Evolutionary conservation across 2,888 invertebrate species (phyloP).

Genomic region (Arrhopalites spinosus): DNA sequence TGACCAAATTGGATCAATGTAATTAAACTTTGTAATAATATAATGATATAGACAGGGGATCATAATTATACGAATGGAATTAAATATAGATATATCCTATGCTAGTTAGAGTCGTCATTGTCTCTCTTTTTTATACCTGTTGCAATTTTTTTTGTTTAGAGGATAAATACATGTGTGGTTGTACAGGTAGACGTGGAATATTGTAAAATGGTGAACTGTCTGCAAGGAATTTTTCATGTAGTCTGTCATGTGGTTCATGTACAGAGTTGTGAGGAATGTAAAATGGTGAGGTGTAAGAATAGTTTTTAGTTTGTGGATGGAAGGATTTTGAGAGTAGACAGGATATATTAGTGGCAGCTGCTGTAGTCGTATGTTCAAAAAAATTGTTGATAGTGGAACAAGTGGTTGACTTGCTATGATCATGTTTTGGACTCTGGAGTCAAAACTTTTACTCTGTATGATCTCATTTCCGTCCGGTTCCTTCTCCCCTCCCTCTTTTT

Average conservation of each 20-base stretch:
- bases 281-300: background rate
- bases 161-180: no score
- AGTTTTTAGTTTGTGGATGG: background rate
- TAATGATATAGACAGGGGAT: no score
- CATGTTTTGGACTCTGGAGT: background rate
- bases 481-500: background rate
- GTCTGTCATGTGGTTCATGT: background rate
- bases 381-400: no score
- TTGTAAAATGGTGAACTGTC: no score
- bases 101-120: no score
- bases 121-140: background rate
- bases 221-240: background rate
- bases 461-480: slow-evolving; percentile 31
- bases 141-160: background rate
- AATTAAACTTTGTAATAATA: no score
- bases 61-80: no score
- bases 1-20: no score
- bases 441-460: background rate
- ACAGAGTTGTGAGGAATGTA: background rate
- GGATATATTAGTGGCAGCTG: no score
- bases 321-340: background rate
- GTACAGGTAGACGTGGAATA: no score
- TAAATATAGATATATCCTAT: background rate
- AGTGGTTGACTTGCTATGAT: background rate
- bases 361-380: no score